Base-by-base conservation (phyloP, 30 jellyfish, hydroid and myxozoan species). In the Aurelia aurita region DNA sequence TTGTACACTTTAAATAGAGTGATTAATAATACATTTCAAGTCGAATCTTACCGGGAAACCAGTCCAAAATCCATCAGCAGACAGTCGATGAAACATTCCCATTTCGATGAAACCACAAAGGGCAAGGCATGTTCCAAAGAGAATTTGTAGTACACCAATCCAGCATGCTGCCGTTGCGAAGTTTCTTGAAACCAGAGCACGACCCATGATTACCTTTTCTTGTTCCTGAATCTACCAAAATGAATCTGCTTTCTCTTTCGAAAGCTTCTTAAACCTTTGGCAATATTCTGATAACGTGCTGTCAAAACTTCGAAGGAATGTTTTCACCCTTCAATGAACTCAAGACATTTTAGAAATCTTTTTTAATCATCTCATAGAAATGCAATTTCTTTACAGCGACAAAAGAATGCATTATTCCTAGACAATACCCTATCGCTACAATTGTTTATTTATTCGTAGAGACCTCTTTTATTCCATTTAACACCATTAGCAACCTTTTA, bases 11-110 rank as follows among this genome's bases (percentile, higher is more conserved):
- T 35, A 5, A 35, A 6, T 12, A 3, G 47, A 35, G 10, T 35
- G 47, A 6, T 35, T 0, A 35, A 35, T 1, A 12, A 35, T 35
- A 35, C 13, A 35, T 35, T 35, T 5, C 16, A 4, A 39, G 51
- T 39, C 15, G 51, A 7, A 39, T 2, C 72, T 89, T 57, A 89
- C 97, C 67, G 97, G 93, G 62, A 89, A 89, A 54, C 97, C 97
- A 61, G 94, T 87, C 94, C 94, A 89, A 57, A 89, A 87, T 12
- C 97, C 97, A 81, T 78, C 89, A 20, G 86, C 97, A 47, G 97
- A 72, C 9, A 76, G 78, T 11, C 72, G 73, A 54, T 80, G 87
- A 58, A 34, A 89, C 86, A 89, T 72, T 16, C 97, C 97, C 68
- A 89, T 72, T 64, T 68, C 90, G 32, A 89, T 89, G 73, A 89